Percentiles rank a stretch among this genome's conserved stretches.
Evolutionary conservation across 2,888 invertebrate genomes (phyloP).

Genomic region (Boloria euphrosyne): DNA sequence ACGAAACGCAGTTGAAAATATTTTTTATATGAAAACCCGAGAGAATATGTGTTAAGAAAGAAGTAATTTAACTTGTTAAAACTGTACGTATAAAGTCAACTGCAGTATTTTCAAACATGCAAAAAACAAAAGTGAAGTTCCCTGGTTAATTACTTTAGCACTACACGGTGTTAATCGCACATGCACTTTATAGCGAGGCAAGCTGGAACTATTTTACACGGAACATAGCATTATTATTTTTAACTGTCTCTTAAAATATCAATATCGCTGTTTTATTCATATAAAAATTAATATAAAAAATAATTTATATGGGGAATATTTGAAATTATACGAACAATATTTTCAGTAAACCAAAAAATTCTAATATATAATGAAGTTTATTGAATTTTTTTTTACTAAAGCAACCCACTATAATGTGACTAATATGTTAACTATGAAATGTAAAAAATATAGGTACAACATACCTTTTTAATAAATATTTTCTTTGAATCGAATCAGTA

Average conservation of each 20-base stretch:
- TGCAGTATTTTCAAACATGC: conserved; percentile 2
- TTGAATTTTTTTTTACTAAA: too few relatives aligned
- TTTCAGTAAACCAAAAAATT: too few relatives aligned
- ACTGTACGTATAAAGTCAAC: conserved; percentile 16
- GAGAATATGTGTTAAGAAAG: not conserved
- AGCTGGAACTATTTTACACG: conserved; percentile 15
- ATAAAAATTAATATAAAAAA: not conserved
- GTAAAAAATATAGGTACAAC: too few relatives aligned
- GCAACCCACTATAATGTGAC: too few relatives aligned
- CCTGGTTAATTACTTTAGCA: conserved; percentile 27
- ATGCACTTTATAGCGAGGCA: conserved; percentile 29
- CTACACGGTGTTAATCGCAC: conserved; percentile 24
- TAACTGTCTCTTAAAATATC: conserved; percentile 6
- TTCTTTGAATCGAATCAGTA: too few relatives aligned
- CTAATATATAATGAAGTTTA: too few relatives aligned
- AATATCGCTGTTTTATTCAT: not conserved
- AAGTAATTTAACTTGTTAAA: not conserved
- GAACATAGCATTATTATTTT: conserved; percentile 7
- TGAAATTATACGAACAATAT: not conserved
- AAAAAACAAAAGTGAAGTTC: conserved; percentile 9
- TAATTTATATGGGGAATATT: not conserved
- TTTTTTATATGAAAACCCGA: not conserved
- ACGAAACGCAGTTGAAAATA: too few relatives aligned
- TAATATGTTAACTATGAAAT: too few relatives aligned
- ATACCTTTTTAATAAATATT: too few relatives aligned